Percentiles rank a stretch among this genome's conserved stretches.
Evolutionary conservation across 2,888 invertebrate species (phyloP).

Genomic region (Pachliopta kotzebuea): DNA sequence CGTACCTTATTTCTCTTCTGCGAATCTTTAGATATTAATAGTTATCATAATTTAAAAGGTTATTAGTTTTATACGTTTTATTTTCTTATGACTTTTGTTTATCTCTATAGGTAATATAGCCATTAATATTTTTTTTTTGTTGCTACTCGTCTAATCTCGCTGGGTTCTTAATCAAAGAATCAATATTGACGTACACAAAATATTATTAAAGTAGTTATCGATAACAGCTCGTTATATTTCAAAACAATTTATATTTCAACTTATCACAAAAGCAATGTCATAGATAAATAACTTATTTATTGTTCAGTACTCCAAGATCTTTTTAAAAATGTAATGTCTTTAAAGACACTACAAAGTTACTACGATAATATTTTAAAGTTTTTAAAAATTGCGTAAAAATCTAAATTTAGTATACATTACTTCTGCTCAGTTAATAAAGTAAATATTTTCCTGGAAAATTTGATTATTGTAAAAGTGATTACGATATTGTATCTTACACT

Average conservation of each 20-base stretch:
- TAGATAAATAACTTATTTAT: background rate
- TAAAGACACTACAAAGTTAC: background rate
- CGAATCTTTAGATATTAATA: background rate
- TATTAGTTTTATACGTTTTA: too few species aligned
- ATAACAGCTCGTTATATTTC: conserved; percentile 10
- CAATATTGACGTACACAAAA: background rate
- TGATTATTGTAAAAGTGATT: background rate
- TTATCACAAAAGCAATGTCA: conserved; percentile 6
- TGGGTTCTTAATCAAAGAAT: background rate
- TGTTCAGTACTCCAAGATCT: background rate
- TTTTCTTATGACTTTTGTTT: too few species aligned
- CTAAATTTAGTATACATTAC: background rate
- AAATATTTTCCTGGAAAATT: background rate
- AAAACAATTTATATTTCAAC: conserved; percentile 40
- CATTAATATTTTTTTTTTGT: too few species aligned
- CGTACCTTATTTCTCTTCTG: background rate
- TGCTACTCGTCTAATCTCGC: background rate
- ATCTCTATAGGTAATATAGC: too few species aligned
- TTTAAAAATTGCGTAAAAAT: background rate
- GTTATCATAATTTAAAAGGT: too few species aligned
- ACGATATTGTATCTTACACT: background rate
- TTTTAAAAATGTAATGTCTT: background rate
- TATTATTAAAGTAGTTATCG: conserved; percentile 22
- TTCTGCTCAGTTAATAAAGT: too few species aligned
- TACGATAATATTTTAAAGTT: too few species aligned